Conservation (phyloP, 1,140 invertebrate species). For the Armadillidium nasatum region DNA sequence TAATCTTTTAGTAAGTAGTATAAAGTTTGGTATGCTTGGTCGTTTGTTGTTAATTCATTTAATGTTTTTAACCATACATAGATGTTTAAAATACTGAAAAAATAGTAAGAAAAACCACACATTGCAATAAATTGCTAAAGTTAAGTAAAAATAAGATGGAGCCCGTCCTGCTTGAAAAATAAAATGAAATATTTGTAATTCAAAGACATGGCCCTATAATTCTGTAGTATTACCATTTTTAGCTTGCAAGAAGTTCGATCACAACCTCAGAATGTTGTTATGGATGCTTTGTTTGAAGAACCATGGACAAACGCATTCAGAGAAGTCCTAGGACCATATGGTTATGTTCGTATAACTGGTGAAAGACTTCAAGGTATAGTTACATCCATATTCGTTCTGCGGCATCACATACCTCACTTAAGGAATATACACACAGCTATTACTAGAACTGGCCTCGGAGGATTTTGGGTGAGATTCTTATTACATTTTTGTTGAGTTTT, state of each 20-base stretch:
- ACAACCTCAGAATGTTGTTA: conserved; percentile 74
- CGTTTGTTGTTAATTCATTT: too few species aligned
- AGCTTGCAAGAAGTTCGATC: conserved; percentile 87
- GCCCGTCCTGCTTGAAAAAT: too few species aligned
- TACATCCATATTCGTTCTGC: conserved; percentile 67
- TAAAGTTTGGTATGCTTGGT: too few species aligned
- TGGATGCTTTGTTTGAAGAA: conserved; percentile 74
- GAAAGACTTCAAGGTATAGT: conserved; percentile 73
- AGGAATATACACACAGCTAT: conserved; percentile 78
- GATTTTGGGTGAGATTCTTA: conserved; percentile 66
- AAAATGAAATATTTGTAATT: too few species aligned
- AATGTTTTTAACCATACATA: too few species aligned
- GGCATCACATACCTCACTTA: conserved; percentile 71
- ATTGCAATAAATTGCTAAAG: too few species aligned
- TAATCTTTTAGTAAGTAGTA: too few species aligned
- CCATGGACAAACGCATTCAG: conserved; percentile 71
- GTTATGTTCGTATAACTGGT: conserved; percentile 71
- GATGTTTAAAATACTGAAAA: too few species aligned
- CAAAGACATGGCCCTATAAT: too few species aligned
- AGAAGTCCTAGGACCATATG: conserved; percentile 59
- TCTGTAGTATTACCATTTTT: conserved; percentile 40
- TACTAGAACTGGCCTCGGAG: conserved; percentile 79
- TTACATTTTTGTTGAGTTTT: background rate
- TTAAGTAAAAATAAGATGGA: too few species aligned
- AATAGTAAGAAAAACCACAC: too few species aligned